Conservation (phyloP, 2,888 invertebrate genomes). For the Lucinisca nassula region DNA sequence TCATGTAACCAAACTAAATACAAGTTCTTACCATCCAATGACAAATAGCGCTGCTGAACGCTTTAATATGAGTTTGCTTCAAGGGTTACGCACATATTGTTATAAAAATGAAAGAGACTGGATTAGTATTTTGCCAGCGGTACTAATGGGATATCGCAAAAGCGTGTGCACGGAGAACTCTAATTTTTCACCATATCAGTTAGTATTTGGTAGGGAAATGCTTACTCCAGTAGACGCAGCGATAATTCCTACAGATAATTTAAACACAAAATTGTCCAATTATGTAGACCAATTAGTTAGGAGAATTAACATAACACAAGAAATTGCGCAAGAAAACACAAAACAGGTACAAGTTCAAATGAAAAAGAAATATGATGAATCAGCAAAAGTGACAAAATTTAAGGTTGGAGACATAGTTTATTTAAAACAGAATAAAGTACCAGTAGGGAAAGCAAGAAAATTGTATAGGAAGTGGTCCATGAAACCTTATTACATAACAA, state of each 20-base stretch:
- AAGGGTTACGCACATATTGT: slow-evolving; percentile 34
- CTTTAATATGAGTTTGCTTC: slow-evolving; percentile 18
- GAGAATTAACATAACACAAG: slow-evolving; percentile 9
- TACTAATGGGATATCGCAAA: slow-evolving; percentile 39
- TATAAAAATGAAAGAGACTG: slow-evolving; percentile 45
- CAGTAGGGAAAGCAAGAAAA: background rate
- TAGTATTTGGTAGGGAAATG: slow-evolving; percentile 48
- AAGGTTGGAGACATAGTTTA: background rate
- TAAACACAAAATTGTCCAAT: slow-evolving; percentile 26
- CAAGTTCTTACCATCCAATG: slow-evolving; percentile 39
- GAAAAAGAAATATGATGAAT: slow-evolving; percentile 23
- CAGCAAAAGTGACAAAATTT: slow-evolving; percentile 17
- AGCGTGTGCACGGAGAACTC: slow-evolving; percentile 28
- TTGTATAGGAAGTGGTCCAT: background rate
- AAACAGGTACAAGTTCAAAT: slow-evolving; percentile 1
- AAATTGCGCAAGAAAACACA: background rate
- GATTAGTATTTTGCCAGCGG: slow-evolving; percentile 39
- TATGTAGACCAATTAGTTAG: slow-evolving; percentile 1
- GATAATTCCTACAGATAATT: slow-evolving; percentile 37
- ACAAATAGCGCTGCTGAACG: slow-evolving; percentile 34
- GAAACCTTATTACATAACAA: too few species aligned
- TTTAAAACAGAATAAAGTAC: background rate
- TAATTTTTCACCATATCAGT: slow-evolving; percentile 37
- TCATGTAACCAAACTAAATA: slow-evolving; percentile 52
- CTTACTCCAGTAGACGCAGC: slow-evolving; percentile 35